These are phyloP conservation scores for Stegostoma tigrinum DNA, from an alignment of 2,113 vertebrate genomes.

Conservation along the genomic window DNA sequence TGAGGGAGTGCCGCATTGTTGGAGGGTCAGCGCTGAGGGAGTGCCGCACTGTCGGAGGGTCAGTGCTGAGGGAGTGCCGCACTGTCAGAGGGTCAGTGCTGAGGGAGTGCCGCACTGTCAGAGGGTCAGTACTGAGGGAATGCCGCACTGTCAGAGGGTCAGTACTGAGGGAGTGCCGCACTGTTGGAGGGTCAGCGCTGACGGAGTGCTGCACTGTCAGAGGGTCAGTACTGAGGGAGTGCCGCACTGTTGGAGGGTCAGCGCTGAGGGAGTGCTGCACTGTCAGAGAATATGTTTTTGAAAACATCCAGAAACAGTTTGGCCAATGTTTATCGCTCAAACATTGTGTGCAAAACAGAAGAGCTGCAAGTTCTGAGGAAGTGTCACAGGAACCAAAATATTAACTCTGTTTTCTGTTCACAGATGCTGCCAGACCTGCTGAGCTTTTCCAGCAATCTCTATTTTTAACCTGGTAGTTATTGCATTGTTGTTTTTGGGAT, in stretches of 20 bases:
- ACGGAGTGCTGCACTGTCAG: not conserved
- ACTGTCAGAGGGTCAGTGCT: not conserved
- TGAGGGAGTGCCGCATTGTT: not conserved
- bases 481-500: too few species aligned
- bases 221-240: not conserved
- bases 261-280: not conserved
- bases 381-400: too few species aligned
- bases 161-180: not conserved
- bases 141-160: not conserved
- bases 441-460: too few species aligned
- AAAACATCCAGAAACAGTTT: too few species aligned
- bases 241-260: not conserved
- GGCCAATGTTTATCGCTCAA: too few species aligned
- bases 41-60: not conserved
- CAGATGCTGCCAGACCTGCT: too few species aligned
- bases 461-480: too few species aligned
- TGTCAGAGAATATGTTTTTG: not conserved
- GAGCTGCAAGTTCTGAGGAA: too few species aligned
- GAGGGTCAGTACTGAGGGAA: not conserved
- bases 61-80: not conserved
- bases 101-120: not conserved
- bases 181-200: not conserved
- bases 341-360: too few species aligned
- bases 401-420: too few species aligned
- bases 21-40: not conserved